Evolutionary conservation across 2,888 invertebrate genomes (phyloP).

Genomic region (Dione juno): DNA sequence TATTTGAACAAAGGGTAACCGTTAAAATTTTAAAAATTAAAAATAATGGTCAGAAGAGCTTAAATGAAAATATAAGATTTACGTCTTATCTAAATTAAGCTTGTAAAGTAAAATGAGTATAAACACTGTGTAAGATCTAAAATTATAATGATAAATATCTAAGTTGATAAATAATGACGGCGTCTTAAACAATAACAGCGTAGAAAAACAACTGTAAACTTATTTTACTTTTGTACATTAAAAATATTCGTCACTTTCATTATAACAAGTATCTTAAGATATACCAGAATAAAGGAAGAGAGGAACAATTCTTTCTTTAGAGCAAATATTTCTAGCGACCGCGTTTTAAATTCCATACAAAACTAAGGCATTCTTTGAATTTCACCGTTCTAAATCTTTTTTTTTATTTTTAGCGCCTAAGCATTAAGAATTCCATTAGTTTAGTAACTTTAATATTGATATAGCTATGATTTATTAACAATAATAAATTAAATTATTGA

Average conservation of each 20-base stretch:
- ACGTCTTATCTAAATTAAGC: not conserved
- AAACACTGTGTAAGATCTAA: not conserved
- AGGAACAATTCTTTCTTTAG: conserved; percentile 38
- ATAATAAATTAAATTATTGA: not conserved
- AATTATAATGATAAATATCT: not conserved
- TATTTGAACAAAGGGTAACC: too few relatives aligned
- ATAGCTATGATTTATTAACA: not conserved
- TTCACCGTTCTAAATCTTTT: conserved; percentile 40
- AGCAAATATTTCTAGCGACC: conserved; percentile 38
- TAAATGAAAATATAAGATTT: not conserved
- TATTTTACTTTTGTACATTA: conserved; percentile 22
- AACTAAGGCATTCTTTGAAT: conserved; percentile 40
- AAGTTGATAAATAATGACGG: not conserved
- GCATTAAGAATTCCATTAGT: conserved; percentile 34
- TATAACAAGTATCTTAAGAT: conserved; percentile 39
- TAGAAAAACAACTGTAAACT: conserved; percentile 5
- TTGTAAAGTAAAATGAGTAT: not conserved
- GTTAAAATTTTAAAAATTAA: too few relatives aligned
- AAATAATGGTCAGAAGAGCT: too few relatives aligned
- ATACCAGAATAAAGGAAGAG: conserved; percentile 29
- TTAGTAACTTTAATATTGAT: conserved; percentile 28
- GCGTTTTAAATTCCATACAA: conserved; percentile 43
- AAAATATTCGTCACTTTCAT: conserved; percentile 37
- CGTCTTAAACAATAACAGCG: not conserved
- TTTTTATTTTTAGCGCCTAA: conserved; percentile 40